These are phyloP conservation scores for Lophius americanus DNA, from an alignment of 2,797 vertebrate genomes.

Conservation along the genomic window DNA sequence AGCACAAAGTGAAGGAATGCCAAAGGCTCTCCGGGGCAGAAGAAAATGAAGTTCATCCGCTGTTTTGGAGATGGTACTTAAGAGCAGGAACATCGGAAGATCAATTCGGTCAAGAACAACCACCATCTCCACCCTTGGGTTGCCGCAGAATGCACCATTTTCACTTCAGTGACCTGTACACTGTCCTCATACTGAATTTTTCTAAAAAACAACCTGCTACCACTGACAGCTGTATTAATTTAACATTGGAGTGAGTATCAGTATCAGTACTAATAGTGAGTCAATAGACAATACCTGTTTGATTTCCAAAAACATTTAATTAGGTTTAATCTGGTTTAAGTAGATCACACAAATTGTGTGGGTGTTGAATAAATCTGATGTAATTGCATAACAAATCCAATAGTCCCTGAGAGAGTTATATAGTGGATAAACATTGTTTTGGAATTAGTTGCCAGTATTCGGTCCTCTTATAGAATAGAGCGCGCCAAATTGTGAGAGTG, in stretches of 20 bases:
- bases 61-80: too few species aligned
- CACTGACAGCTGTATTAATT: background rate
- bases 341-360: background rate
- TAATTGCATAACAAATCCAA: conserved; percentile 3
- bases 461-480: background rate
- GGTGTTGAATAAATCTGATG: conserved; percentile 11
- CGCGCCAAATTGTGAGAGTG: background rate
- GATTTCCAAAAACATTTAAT: background rate
- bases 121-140: too few species aligned
- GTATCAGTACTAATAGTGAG: background rate
- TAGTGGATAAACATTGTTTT: conserved; percentile 1
- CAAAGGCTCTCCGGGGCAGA: too few species aligned
- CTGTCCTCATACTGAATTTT: too few species aligned
- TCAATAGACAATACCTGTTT: background rate
- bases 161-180: too few species aligned
- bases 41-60: too few species aligned
- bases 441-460: conserved; percentile 13
- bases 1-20: too few species aligned
- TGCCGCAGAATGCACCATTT: too few species aligned
- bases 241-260: background rate
- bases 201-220: background rate
- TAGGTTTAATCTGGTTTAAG: background rate
- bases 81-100: too few species aligned
- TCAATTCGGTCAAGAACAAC: too few species aligned
- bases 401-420: background rate